These are phyloP conservation scores for Drosophila lacicola DNA, from an alignment of 2,888 invertebrate species.

Conservation along the genomic window DNA sequence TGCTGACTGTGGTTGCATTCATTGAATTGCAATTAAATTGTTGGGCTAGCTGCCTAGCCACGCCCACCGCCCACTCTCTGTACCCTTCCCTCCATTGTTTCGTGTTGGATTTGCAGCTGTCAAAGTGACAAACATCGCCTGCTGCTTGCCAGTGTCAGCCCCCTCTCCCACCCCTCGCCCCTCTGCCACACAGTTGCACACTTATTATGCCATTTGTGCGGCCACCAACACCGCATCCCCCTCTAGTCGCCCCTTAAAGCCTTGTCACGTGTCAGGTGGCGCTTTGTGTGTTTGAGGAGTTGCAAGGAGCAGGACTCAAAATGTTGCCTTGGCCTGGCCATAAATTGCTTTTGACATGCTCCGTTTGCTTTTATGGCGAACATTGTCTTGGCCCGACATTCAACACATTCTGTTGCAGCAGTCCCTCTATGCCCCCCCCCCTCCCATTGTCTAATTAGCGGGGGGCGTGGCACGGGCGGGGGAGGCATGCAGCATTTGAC, in stretches of 20 bases:
- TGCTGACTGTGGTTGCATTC: constrained; percentile 43
- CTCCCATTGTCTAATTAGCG: constrained; percentile 43
- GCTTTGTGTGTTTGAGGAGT: constrained; percentile 49
- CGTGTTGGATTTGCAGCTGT: constrained; percentile 75
- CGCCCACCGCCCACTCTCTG: neutral
- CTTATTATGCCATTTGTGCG: constrained; percentile 75
- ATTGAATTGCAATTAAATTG: constrained; percentile 79
- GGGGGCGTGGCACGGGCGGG: neutral
- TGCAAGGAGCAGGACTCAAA: constrained; percentile 23
- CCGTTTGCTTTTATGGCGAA: constrained; percentile 74
- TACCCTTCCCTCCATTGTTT: constrained; percentile 34
- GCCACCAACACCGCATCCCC: constrained; percentile 19
- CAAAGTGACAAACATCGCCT: constrained; percentile 73
- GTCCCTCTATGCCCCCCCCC: neutral
- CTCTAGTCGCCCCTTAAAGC: neutral
- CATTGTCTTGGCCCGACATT: constrained; percentile 72
- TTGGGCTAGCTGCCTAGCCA: constrained; percentile 15
- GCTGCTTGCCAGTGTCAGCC: constrained; percentile 11
- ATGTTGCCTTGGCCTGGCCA: constrained; percentile 34
- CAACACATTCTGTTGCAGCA: constrained; percentile 48
- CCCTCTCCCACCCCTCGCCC: neutral
- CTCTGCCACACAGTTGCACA: constrained; percentile 23
- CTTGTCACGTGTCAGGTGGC: constrained; percentile 56
- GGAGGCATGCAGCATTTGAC: constrained; percentile 60
- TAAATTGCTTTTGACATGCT: constrained; percentile 79